Evolutionary conservation across 2,113 vertebrate species (phyloP).

Genomic region (Hydrochoerus hydrochaeris): DNA sequence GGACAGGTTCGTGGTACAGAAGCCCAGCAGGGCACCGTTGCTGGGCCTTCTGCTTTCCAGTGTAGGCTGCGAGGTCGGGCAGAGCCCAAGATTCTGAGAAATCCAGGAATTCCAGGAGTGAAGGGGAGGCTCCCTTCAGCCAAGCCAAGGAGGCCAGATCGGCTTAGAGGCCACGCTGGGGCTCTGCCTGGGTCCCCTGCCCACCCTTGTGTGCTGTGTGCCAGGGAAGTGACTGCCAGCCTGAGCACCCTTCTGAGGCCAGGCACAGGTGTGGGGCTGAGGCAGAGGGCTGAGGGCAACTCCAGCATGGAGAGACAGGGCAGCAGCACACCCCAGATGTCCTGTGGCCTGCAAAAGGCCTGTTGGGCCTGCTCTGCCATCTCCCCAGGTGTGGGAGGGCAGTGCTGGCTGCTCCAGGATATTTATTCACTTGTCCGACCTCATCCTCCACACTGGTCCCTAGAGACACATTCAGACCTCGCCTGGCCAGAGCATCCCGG

Average conservation of each 20-base stretch:
- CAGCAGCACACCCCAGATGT: accelerated
- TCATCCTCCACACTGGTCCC: accelerated
- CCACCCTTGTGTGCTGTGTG: neutral
- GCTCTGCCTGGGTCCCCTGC: neutral
- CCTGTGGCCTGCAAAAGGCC: accelerated
- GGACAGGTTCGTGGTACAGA: neutral
- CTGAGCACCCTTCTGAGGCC: neutral
- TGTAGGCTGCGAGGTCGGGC: neutral
- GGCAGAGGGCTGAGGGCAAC: neutral
- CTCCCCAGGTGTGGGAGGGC: too few relatives aligned
- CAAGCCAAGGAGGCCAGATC: neutral
- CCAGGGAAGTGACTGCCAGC: neutral
- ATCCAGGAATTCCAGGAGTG: neutral
- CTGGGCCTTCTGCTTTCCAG: neutral
- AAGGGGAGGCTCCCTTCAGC: neutral
- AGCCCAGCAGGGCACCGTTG: accelerated
- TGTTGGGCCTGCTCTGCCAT: accelerated
- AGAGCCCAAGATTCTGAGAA: neutral
- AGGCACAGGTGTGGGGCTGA: neutral
- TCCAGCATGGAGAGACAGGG: neutral
- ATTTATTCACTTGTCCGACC: neutral
- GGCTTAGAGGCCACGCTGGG: neutral
- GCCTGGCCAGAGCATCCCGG: accelerated
- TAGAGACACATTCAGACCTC: accelerated
- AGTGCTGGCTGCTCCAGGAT: accelerated